Evolutionary conservation across 1,140 invertebrate species (phyloP), one percentile per base, ranked within the genome.

Genomic region (Vanessa atalanta): DNA sequence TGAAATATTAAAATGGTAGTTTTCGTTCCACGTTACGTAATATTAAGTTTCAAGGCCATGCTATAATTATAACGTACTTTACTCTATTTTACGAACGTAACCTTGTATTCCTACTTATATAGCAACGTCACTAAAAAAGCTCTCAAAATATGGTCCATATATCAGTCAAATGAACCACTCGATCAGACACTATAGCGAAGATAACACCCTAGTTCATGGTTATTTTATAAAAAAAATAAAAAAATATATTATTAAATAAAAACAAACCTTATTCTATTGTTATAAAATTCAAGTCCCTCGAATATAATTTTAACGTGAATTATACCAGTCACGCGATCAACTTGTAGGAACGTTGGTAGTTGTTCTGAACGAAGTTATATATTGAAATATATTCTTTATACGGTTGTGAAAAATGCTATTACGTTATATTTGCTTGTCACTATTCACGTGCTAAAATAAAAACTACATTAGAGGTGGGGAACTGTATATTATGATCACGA

Each of bases 301-400:
- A 66, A 64, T 43, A 20, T 20, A 63, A 47, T 47, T 47, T 43
- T 76, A 78, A 65, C 72, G 69, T 73, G 70, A 73, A 69, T 79
- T 75, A 71, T 74, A 23, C 66, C 55, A 70, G 79, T 78, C 82
- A 83, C 82, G 82, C 82, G 76, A 83, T 81, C 57, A 72, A 66
- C 76, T 79, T 80, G 80, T 82, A 79, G 79, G 72, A 53, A 67
- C 47, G 55, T 73, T 23, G 72, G 65, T 63, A 53, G 43, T 20
- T 16, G 50, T 53, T 68, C 65, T 66, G 50, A n/a, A 51, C 55
- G 43, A 16, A 20, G 16, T 68, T 50, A 64, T 70, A 26, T 51
- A 66, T 51, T n/a, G 47, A 23, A 66, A 66, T 47, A 23, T 66
- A 66, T 20, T 51, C 20, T 50, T 66, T 66, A 66, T 66, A 23